These are phyloP conservation scores for Lepilemur septentrionalis DNA, from an alignment of 2,797 vertebrate species.

Conservation along the genomic window DNA sequence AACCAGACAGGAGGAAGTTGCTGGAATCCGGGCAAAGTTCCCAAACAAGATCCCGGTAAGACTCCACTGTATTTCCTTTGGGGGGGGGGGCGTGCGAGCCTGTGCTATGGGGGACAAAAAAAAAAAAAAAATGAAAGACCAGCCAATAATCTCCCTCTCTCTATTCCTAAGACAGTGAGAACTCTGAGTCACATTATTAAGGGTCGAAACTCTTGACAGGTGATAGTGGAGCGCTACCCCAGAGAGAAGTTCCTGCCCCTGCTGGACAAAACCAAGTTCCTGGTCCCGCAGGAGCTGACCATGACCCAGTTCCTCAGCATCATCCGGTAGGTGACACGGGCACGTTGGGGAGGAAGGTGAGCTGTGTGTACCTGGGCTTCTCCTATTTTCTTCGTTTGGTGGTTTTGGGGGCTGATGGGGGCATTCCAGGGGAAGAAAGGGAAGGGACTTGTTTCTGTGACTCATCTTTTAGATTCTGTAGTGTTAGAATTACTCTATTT, in stretches of 20 bases:
- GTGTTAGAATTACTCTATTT: neutral
- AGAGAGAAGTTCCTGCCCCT: conserved; percentile 90
- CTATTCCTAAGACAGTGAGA: neutral
- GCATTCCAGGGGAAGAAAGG: neutral
- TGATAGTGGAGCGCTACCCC: conserved; percentile 91
- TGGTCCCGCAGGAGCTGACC: conserved; percentile 92
- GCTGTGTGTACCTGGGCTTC: neutral
- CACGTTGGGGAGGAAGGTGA: rapidly evolving
- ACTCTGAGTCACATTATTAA: neutral
- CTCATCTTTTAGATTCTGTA: neutral
- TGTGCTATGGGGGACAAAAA: too few species aligned
- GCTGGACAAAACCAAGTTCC: conserved; percentile 94
- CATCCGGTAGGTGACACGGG: conserved; percentile 86
- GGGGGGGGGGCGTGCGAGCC: rapidly evolving
- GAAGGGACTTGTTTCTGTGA: neutral
- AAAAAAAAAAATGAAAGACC: too few species aligned
- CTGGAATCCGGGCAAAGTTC: conserved; percentile 91
- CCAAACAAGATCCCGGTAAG: conserved; percentile 80
- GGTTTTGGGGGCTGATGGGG: neutral
- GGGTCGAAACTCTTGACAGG: neutral
- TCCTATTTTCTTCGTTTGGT: neutral
- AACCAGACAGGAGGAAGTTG: conserved; percentile 90
- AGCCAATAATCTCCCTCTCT: neutral
- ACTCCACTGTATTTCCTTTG: neutral
- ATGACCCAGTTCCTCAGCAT: conserved; percentile 94